These are phyloP conservation scores for Catocala sponsa DNA, from an alignment of 2,888 invertebrate genomes.

Conservation along the genomic window DNA sequence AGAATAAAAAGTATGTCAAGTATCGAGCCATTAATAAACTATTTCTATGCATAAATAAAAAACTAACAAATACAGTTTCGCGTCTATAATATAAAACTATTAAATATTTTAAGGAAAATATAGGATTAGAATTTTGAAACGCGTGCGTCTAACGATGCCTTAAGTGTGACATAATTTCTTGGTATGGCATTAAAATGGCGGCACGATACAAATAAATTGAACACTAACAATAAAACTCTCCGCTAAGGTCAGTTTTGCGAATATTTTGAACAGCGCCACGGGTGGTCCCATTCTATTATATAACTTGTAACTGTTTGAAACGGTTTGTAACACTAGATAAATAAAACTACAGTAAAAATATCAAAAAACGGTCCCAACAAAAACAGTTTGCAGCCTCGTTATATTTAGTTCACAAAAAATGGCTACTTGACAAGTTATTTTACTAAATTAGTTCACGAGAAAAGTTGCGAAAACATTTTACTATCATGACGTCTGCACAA, in stretches of 20 bases:
- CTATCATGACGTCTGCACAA: constrained; percentile 6
- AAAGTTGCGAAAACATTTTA: constrained; percentile 9
- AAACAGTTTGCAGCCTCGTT: constrained; percentile 20
- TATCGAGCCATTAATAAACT: no score
- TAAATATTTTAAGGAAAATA: no score
- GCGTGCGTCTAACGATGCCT: constrained; percentile 25
- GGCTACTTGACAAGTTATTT: neutral
- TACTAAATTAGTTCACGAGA: neutral
- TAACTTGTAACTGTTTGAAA: constrained; percentile 30
- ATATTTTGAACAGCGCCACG: constrained; percentile 47
- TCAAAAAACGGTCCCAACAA: constrained; percentile 24
- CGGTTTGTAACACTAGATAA: constrained; percentile 12
- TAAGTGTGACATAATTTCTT: constrained; percentile 45
- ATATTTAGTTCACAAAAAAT: constrained; percentile 7
- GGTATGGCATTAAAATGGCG: constrained; percentile 55
- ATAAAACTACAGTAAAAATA: constrained; percentile 28
- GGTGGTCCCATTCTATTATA: constrained; percentile 46
- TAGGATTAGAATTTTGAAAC: neutral
- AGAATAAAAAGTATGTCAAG: no score
- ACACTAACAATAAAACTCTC: constrained; percentile 62
- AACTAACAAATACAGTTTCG: no score
- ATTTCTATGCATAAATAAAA: no score
- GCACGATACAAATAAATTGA: constrained; percentile 55
- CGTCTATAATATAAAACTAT: no score
- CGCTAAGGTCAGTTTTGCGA: constrained; percentile 57